phyloP scores from a whole-genome alignment of 2,888 invertebrate species.

The Temnothorax unifasciatus region DNA sequence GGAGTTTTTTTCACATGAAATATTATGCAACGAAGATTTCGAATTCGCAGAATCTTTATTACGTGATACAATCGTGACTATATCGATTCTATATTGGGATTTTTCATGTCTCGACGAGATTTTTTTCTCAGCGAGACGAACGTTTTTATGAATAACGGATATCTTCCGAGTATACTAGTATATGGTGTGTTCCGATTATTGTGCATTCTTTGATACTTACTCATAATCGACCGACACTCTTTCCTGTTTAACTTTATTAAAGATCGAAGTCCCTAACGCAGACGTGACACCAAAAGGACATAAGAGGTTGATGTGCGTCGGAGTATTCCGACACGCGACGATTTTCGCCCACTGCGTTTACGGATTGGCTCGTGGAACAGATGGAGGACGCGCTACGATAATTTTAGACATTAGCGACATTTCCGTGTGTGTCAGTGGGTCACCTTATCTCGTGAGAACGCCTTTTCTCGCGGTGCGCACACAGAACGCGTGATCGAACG shows the following conservation, averaged over 20 bases:
- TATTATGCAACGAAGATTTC: neutral
- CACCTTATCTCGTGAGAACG: conserved; percentile 8
- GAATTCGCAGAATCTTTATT: neutral
- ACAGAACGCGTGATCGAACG: neutral
- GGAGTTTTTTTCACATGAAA: neutral
- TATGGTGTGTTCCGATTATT: neutral
- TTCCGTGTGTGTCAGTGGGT: conserved; percentile 23
- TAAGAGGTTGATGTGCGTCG: neutral
- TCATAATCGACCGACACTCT: neutral
- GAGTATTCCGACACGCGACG: neutral
- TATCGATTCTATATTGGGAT: neutral
- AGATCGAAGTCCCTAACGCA: neutral
- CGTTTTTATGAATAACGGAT: neutral
- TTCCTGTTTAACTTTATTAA: neutral
- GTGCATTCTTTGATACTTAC: neutral
- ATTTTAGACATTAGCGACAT: conserved; percentile 41
- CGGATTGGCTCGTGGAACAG: conserved; percentile 13
- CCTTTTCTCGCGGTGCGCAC: conserved; percentile 16
- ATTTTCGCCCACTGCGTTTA: conserved; percentile 3
- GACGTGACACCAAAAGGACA: neutral
- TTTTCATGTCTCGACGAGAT: neutral
- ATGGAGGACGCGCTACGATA: conserved; percentile 37
- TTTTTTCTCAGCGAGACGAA: neutral
- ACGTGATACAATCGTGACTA: neutral
- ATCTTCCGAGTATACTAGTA: neutral